Percentiles rank a stretch among this genome's conserved stretches.
Conservation (phyloP, 2,888 invertebrate species). For the Acrobasis suavella region DNA sequence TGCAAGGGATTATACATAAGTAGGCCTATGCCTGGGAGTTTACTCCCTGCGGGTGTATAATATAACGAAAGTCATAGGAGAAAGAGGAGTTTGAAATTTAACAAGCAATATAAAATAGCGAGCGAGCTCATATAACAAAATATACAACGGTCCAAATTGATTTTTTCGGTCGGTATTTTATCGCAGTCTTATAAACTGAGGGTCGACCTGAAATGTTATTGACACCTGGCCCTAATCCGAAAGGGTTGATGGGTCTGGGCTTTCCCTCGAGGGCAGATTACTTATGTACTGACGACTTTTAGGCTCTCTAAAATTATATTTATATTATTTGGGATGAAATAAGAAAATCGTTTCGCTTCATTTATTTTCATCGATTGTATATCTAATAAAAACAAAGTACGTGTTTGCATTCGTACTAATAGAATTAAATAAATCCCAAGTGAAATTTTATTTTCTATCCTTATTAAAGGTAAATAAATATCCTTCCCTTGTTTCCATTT, state of each 20-base stretch:
- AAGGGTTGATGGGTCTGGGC: conserved; percentile 16
- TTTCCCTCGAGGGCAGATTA: conserved; percentile 6
- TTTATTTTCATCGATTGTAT: too few species aligned
- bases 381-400: too few species aligned
- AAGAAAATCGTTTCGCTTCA: neutral
- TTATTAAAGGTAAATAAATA: too few species aligned
- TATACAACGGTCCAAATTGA: neutral
- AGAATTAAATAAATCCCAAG: too few species aligned
- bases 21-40: too few species aligned
- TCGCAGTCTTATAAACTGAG: conserved; percentile 5
- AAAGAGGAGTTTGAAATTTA: neutral
- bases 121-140: neutral
- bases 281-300: neutral
- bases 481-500: too few species aligned
- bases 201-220: conserved; percentile 10
- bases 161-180: conserved; percentile 3
- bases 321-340: neutral
- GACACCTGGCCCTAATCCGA: conserved; percentile 15
- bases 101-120: neutral
- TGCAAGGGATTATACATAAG: too few species aligned
- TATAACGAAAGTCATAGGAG: too few species aligned
- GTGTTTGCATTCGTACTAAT: too few species aligned
- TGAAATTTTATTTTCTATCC: too few species aligned
- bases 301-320: neutral
- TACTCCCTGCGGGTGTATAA: too few species aligned